These are phyloP conservation scores for Acrocephalus scirpaceus DNA, from an alignment of 2,797 vertebrate species.

Conservation along the genomic window DNA sequence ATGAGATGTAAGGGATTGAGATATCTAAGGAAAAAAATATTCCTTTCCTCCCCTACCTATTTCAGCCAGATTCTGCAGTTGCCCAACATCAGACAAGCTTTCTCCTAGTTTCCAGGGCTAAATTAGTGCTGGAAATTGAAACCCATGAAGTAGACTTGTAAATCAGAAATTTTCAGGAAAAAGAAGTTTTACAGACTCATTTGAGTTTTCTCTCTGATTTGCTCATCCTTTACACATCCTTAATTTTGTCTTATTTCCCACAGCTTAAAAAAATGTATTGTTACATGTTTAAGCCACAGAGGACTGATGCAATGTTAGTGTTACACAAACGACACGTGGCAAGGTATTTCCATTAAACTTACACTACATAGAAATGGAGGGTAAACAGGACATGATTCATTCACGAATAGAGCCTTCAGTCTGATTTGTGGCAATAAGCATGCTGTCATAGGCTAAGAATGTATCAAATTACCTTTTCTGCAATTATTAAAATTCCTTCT, in stretches of 20 bases:
- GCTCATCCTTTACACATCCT: background rate
- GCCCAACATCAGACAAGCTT: background rate
- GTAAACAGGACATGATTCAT: constrained; percentile 58
- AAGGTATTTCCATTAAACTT: constrained; percentile 60
- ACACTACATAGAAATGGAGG: constrained; percentile 33
- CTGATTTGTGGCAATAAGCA: constrained; percentile 51
- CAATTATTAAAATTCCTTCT: constrained; percentile 70
- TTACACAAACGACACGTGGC: background rate
- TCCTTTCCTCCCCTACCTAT: background rate
- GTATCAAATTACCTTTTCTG: constrained; percentile 61
- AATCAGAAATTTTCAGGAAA: background rate
- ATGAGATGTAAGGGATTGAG: background rate
- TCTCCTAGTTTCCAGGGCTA: background rate
- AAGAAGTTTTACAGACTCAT: background rate
- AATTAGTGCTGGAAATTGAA: background rate
- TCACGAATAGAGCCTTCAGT: constrained; percentile 50
- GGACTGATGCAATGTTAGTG: background rate
- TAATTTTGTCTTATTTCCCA: background rate
- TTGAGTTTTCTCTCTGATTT: background rate
- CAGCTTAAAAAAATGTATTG: background rate
- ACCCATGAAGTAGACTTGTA: background rate
- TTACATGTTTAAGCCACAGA: background rate
- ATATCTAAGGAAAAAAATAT: background rate
- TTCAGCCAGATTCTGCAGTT: background rate
- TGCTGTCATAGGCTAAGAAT: constrained; percentile 56